Evolutionary conservation across 2,113 vertebrate species (phyloP).

Genomic region (Xiphophorus hellerii): DNA sequence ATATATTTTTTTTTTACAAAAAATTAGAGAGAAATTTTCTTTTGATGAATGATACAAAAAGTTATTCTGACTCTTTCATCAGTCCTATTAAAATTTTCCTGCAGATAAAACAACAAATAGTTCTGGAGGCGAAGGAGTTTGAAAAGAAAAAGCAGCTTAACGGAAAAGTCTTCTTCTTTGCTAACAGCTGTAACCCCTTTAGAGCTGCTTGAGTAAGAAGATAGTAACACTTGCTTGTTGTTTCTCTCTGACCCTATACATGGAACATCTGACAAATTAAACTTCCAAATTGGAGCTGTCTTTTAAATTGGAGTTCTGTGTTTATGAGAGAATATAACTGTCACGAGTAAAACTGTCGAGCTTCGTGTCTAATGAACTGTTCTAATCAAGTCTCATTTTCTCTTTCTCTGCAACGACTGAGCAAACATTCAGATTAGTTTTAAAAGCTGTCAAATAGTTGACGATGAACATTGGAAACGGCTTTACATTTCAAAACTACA

Average conservation of each 20-base stretch:
- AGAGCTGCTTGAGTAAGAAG: slow-evolving; percentile 30
- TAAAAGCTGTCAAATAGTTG: no score
- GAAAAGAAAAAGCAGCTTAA: slow-evolving; percentile 12
- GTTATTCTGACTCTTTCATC: no score
- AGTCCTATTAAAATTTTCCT: no score
- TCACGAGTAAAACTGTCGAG: slow-evolving; percentile 5
- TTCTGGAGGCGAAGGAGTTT: neutral
- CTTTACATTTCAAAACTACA: no score
- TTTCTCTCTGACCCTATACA: slow-evolving; percentile 33
- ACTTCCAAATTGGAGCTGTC: slow-evolving; percentile 6
- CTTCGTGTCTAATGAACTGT: neutral
- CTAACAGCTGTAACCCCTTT: slow-evolving; percentile 53
- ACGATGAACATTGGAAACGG: no score
- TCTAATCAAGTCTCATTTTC: neutral
- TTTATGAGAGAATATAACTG: slow-evolving; percentile 11
- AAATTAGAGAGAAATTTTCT: no score
- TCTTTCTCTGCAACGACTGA: neutral
- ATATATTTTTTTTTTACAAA: no score
- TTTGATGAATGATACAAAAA: no score
- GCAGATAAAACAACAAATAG: no score
- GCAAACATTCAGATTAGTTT: neutral
- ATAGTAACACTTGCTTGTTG: slow-evolving; percentile 40
- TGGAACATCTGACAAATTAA: slow-evolving; percentile 37
- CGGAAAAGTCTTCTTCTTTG: slow-evolving; percentile 22
- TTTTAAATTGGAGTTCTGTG: slow-evolving; percentile 15